These are phyloP conservation scores for Eristalis pertinax DNA, from an alignment of 2,888 invertebrate species.

Conservation along the genomic window DNA sequence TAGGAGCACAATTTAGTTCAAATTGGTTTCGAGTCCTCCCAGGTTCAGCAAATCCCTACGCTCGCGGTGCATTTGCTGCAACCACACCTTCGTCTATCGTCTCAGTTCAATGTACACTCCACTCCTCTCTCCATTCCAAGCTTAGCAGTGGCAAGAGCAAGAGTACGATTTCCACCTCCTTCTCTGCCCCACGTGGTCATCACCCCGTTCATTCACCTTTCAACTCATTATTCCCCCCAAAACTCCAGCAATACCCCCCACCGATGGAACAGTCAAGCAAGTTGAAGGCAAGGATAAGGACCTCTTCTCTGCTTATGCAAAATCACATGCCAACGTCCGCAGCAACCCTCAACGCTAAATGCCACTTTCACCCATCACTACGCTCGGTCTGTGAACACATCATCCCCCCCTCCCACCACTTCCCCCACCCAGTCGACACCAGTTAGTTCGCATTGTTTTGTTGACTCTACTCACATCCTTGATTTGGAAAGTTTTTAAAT, in stretches of 20 bases:
- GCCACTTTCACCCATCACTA: not conserved
- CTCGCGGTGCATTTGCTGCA: too few relatives aligned
- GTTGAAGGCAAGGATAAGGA: not conserved
- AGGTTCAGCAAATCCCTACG: too few relatives aligned
- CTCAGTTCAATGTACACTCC: too few relatives aligned
- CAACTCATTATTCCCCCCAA: not conserved
- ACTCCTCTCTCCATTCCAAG: too few relatives aligned
- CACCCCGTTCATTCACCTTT: not conserved
- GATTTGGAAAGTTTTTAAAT: conserved; percentile 55
- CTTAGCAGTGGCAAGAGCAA: too few relatives aligned
- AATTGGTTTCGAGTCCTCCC: too few relatives aligned
- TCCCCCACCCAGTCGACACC: not conserved
- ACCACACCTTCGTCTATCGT: too few relatives aligned
- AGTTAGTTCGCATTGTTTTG: not conserved
- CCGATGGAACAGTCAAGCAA: not conserved
- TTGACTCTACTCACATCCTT: conserved; percentile 24
- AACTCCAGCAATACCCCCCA: not conserved
- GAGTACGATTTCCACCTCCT: too few relatives aligned
- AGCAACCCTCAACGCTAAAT: not conserved
- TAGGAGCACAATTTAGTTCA: too few relatives aligned
- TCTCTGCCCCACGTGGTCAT: not conserved
- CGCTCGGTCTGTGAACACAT: not conserved
- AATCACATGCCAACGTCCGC: not conserved
- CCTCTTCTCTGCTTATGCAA: not conserved
- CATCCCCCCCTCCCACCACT: not conserved